Evolutionary conservation across 2,888 invertebrate genomes (phyloP).

Genomic region (Drosophila koepferae): DNA sequence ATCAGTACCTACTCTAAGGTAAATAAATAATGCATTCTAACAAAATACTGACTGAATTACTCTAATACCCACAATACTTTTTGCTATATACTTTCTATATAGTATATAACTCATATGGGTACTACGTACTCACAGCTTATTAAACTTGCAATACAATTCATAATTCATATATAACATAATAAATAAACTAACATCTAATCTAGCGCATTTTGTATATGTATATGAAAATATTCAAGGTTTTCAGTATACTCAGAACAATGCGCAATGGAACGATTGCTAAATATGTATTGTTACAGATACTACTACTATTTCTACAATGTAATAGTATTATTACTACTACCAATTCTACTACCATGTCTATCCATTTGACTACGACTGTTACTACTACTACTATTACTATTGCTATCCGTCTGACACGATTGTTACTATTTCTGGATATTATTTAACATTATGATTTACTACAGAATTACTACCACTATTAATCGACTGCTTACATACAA

Average conservation of each 20-base stretch:
- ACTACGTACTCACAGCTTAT: no score
- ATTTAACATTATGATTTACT: no score
- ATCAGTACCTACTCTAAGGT: no score
- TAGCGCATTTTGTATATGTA: constrained; percentile 1
- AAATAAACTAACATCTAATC: not conserved
- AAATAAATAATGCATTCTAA: no score
- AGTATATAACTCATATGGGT: no score
- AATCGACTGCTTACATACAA: not conserved
- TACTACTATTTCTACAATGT: not conserved
- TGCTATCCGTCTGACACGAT: not conserved
- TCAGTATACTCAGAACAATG: constrained; percentile 1
- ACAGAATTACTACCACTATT: not conserved
- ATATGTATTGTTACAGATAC: not conserved
- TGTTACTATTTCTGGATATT: not conserved
- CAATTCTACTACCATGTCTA: not conserved
- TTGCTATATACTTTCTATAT: no score
- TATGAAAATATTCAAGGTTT: not conserved
- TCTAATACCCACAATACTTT: no score
- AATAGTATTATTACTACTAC: not conserved
- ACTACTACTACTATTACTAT: not conserved
- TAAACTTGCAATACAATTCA: no score
- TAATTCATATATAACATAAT: not conserved
- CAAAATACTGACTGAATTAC: no score
- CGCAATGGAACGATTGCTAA: not conserved
- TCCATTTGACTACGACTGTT: no score